A percentile compares a stretch with the other conserved stretches of the same genome.
These are phyloP conservation scores for Eupithecia tripunctaria DNA, from an alignment of 2,888 invertebrate genomes.

Conservation along the genomic window DNA sequence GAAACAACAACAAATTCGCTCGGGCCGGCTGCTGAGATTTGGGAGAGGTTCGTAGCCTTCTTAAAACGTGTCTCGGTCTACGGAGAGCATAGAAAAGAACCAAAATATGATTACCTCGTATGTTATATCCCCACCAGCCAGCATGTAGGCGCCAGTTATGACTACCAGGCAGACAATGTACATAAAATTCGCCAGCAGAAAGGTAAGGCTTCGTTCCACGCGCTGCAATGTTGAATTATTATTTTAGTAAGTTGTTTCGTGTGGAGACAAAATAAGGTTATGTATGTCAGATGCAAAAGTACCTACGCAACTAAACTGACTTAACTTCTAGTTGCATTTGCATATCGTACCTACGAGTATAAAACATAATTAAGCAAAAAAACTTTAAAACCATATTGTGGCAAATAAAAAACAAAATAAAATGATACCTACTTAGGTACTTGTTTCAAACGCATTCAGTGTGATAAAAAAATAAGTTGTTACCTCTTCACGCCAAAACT, in stretches of 20 bases:
- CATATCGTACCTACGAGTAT: too few species aligned
- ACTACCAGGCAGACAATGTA: conserved; percentile 54
- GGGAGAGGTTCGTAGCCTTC: too few species aligned
- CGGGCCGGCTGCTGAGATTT: too few species aligned
- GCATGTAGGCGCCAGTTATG: conserved; percentile 65
- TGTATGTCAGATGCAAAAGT: neutral
- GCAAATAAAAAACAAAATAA: neutral
- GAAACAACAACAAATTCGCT: too few species aligned
- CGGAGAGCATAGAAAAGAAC: neutral
- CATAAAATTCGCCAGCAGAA: conserved; percentile 52
- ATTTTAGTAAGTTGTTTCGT: neutral
- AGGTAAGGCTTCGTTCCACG: conserved; percentile 51
- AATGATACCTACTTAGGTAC: neutral
- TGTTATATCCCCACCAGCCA: conserved; percentile 63
- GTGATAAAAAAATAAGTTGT: too few species aligned
- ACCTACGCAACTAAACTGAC: neutral
- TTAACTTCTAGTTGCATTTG: neutral
- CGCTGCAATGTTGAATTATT: conserved; percentile 49
- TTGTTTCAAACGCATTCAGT: too few species aligned
- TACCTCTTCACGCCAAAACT: too few species aligned
- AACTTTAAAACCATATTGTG: neutral
- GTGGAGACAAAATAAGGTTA: neutral
- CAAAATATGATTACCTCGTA: conserved; percentile 52
- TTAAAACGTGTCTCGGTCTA: too few species aligned
- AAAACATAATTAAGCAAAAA: neutral